Percentiles rank a stretch among this genome's conserved stretches.
Evolutionary conservation across 2,888 invertebrate genomes (phyloP).

Genomic region (Ormyrus thymus): DNA sequence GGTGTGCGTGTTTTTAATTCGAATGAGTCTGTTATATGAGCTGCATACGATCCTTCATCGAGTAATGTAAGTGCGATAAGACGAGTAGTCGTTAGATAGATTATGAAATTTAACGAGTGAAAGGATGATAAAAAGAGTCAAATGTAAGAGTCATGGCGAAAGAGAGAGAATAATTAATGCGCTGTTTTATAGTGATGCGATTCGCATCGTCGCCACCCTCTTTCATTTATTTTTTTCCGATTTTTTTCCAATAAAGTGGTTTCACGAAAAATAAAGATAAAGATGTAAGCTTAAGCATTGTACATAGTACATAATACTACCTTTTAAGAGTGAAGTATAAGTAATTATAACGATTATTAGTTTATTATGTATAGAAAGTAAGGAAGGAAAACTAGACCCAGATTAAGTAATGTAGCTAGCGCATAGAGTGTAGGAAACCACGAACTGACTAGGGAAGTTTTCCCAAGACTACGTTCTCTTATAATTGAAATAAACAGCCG

Average conservation of each 20-base stretch:
- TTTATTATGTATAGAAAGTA: conserved; percentile 67
- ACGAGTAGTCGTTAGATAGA: conserved; percentile 55
- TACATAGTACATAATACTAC: conserved; percentile 74
- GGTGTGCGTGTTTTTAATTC: conserved; percentile 73
- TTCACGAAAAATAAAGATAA: conserved; percentile 58
- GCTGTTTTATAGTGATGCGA: conserved; percentile 56
- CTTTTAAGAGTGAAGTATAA: conserved; percentile 70
- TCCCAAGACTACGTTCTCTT: conserved; percentile 73
- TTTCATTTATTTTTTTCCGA: conserved; percentile 51
- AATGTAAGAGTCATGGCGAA: conserved; percentile 43
- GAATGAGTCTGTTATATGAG: conserved; percentile 69
- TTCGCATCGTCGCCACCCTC: conserved; percentile 50
- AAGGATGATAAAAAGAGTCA: conserved; percentile 52
- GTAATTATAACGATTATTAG: conserved; percentile 72
- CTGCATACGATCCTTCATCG: conserved; percentile 52
- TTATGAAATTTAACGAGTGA: conserved; percentile 55
- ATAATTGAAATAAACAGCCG: conserved; percentile 68
- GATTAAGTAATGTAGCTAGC: conserved; percentile 71
- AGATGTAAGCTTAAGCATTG: conserved; percentile 70
- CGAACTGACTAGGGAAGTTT: conserved; percentile 70
- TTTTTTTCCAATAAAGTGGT: conserved; percentile 55
- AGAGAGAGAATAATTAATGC: conserved; percentile 48
- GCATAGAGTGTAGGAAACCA: conserved; percentile 71
- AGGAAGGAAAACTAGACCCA: conserved; percentile 61
- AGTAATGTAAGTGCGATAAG: conserved; percentile 59